These are phyloP conservation scores for Taurulus bubalis DNA, from an alignment of 2,113 vertebrate genomes.

Conservation along the genomic window DNA sequence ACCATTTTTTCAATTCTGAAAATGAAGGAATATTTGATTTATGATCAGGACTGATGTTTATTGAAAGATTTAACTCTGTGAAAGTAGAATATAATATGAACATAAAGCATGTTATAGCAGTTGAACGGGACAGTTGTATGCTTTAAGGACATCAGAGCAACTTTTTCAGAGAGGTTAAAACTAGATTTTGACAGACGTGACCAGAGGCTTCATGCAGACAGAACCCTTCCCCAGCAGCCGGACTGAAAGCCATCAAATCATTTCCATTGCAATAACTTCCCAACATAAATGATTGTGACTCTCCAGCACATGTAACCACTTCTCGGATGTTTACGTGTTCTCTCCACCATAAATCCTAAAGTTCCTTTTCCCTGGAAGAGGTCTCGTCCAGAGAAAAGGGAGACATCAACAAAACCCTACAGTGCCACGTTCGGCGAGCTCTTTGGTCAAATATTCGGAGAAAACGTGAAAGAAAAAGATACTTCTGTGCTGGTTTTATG, in stretches of 20 bases:
- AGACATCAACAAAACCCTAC: neutral
- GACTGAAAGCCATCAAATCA: neutral
- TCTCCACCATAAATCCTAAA: neutral
- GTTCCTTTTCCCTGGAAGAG: neutral
- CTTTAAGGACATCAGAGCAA: no score
- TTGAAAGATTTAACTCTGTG: no score
- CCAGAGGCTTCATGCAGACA: neutral
- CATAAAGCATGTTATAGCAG: no score
- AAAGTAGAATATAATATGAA: no score
- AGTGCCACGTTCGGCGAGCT: no score
- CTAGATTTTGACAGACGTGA: neutral
- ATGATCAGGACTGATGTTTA: no score
- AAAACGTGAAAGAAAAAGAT: neutral
- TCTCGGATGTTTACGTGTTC: constrained; percentile 9
- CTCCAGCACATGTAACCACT: constrained; percentile 1
- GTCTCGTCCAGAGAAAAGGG: no score
- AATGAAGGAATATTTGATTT: no score
- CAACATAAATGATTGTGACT: constrained; percentile 10
- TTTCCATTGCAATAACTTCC: constrained; percentile 11
- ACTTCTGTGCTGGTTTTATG: neutral
- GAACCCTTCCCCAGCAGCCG: neutral
- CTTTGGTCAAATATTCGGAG: constrained; percentile 8
- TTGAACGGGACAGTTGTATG: no score
- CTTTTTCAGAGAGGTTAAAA: no score
- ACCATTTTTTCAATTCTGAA: no score